phyloP scores from a whole-genome alignment of 2,797 vertebrate species.

The Mycteria americana region DNA sequence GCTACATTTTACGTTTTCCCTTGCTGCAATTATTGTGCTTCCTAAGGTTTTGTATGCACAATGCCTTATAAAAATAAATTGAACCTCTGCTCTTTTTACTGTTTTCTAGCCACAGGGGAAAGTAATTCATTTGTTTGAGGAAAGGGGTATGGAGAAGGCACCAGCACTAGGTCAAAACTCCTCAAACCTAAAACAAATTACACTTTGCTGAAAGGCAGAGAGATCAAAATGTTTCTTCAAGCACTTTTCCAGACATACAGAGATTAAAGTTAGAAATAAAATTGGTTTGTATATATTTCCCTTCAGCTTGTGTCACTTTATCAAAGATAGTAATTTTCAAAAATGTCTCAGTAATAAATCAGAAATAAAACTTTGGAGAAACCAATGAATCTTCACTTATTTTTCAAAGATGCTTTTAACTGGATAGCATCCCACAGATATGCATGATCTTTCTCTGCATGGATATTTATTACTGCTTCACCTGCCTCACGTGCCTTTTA shows the following conservation, averaged over 20 bases:
- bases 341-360: constrained; percentile 57
- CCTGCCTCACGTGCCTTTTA: constrained; percentile 46
- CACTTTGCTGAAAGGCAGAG: constrained; percentile 14
- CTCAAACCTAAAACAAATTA: constrained; percentile 5
- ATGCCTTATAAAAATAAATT: constrained; percentile 27
- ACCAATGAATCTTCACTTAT: constrained; percentile 43
- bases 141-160: not conserved
- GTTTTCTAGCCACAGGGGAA: not conserved
- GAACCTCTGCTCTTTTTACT: not conserved
- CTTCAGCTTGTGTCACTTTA: constrained; percentile 49
- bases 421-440: constrained; percentile 28
- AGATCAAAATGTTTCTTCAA: constrained; percentile 52
- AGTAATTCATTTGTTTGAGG: constrained; percentile 23
- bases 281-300: constrained; percentile 47
- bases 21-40: constrained; percentile 8
- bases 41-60: not conserved
- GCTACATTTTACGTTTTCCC: not conserved
- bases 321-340: constrained; percentile 53
- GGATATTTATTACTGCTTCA: constrained; percentile 56
- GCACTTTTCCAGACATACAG: constrained; percentile 5
- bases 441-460: constrained; percentile 18
- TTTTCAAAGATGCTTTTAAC: constrained; percentile 49
- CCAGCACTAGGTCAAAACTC: not conserved
- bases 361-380: constrained; percentile 46
- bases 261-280: constrained; percentile 54